Base-by-base conservation (phyloP, 2,888 invertebrate genomes). In the Mythimna lalbum region DNA sequence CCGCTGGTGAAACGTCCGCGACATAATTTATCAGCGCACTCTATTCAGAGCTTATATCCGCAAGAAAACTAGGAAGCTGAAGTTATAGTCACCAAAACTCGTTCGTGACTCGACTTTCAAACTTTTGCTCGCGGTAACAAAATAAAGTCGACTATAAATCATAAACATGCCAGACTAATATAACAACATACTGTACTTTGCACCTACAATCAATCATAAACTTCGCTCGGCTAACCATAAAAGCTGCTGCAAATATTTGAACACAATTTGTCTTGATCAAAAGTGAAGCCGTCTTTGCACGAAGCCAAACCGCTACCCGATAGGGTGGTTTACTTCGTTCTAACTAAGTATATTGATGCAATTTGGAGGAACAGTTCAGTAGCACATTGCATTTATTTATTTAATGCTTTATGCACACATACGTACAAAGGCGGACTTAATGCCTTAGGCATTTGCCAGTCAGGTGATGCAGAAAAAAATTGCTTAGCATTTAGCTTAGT, bases 261-360 rank as follows among this genome's bases (percentile, higher is more conserved):
- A 72, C 61, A 80, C 73, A 73, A 83, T 83, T 80, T 80, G 70
- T 83, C 74, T 73, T 84, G 77, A 82, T 82, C 77, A 85, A 57
- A 80, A 70, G 36, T 63, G 57, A 68, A 73, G 65, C 64, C 53
- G 56, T 63, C 61, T 76, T 72, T 36, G 59, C 43, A 56, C 36
- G 50, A 62, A 79, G 66, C 50, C 49, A 68, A 62, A 52, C 21
- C 43, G 27, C 39, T 68, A 56, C 33, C 53, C 53, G 12, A 53
- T 59, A 27, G 47, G 50, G 21, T 47, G 60, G 36, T 55, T 57
- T 27, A 55, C 23, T 76, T 59, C 23, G 57, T 33, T 70, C 5
- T 71, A 69, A 27, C 52, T 63, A 47, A 60, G n/a, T 60, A 47
- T 56, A 31, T 56, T 72, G 39, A 12, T 61, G 36, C n/a, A 23